A percentile compares a stretch with the other conserved stretches of the same genome.
Conservation (phyloP, 2,797 vertebrate genomes). For the Mallotus villosus region DNA sequence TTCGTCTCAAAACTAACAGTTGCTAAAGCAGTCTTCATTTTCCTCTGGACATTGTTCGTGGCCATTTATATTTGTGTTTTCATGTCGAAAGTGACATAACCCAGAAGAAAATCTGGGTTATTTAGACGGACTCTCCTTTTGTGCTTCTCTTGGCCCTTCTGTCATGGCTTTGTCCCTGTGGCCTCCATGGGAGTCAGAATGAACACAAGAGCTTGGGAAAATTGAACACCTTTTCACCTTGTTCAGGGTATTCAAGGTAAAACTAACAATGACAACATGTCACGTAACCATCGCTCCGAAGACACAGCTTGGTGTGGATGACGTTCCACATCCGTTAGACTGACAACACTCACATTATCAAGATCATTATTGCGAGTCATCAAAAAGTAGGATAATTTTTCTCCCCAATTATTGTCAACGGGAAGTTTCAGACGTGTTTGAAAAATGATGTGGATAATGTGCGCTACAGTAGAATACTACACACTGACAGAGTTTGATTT, state of each 20-base stretch:
- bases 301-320: not conserved
- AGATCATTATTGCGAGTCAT: not conserved
- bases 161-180: constrained; percentile 22
- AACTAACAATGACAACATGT: not conserved
- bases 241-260: too few species aligned
- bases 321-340: not conserved
- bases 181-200: constrained; percentile 29
- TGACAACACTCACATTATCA: not conserved
- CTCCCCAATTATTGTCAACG: too few species aligned
- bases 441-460: not conserved
- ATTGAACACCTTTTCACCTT: not conserved
- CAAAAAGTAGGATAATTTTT: constrained; percentile 2
- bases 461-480: constrained; percentile 26
- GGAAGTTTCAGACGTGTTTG: too few species aligned
- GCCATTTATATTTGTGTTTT: constrained; percentile 8
- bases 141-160: constrained; percentile 15
- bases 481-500: constrained; percentile 58
- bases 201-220: constrained; percentile 22
- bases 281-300: constrained; percentile 20
- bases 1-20: constrained; percentile 39
- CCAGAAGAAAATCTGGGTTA: not conserved
- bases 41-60: constrained; percentile 23
- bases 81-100: not conserved
- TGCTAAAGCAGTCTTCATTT: constrained; percentile 29
- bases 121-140: constrained; percentile 11